These are phyloP conservation scores for Epizoanthus ramosus DNA, from an alignment of 92 coral and sea anemone genomes.

Conservation along the genomic window DNA sequence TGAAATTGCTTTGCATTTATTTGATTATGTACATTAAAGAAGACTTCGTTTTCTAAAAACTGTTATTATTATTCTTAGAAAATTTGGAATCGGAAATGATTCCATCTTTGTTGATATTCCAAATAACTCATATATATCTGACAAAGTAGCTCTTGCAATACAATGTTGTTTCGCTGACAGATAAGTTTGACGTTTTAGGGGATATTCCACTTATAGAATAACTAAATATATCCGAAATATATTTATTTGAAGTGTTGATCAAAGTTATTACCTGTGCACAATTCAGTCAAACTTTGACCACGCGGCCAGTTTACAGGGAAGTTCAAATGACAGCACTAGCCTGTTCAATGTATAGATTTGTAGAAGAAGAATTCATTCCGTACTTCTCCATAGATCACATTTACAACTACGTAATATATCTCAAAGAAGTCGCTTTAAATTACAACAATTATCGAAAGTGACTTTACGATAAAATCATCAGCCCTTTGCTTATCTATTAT, in stretches of 20 bases:
- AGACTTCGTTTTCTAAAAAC: not conserved
- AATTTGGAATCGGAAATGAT: not conserved
- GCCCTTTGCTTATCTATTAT: constrained; percentile 1
- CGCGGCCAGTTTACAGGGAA: too few species aligned
- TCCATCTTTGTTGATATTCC: not conserved
- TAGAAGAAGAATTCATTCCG: too few species aligned
- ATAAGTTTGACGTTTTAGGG: too few species aligned
- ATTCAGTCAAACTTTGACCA: too few species aligned
- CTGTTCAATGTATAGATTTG: not conserved
- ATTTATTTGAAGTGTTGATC: not conserved
- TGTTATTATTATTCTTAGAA: not conserved
- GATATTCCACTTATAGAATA: not conserved
- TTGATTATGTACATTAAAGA: not conserved
- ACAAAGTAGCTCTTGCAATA: too few species aligned
- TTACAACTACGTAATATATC: not conserved
- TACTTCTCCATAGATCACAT: not conserved
- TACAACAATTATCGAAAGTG: not conserved
- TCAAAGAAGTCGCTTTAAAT: constrained; percentile 6
- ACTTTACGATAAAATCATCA: constrained; percentile 1
- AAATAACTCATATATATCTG: not conserved
- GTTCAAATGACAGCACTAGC: not conserved
- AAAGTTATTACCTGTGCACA: not conserved
- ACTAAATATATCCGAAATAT: not conserved
- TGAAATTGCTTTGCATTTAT: not conserved
- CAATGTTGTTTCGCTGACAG: too few species aligned